phyloP scores from a whole-genome alignment of 2,888 invertebrate genomes.

The Dynastes maya region DNA sequence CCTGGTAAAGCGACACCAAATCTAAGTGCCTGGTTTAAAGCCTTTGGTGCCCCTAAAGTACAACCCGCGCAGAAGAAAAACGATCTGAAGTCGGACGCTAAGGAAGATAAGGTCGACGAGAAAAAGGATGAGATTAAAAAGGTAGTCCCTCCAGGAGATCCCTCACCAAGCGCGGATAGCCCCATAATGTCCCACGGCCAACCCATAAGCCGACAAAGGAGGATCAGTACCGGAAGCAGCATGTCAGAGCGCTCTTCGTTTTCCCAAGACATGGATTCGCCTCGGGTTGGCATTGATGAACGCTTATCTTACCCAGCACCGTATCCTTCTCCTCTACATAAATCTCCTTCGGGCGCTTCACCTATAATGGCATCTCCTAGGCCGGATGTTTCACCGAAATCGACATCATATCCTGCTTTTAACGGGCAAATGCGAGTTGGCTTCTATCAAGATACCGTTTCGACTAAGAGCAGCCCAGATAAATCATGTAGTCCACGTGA shows the following conservation, averaged over 20 bases:
- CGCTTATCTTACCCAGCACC: constrained; percentile 79
- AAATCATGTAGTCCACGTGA: constrained; percentile 88
- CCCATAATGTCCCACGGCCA: constrained; percentile 68
- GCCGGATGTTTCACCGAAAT: constrained; percentile 78
- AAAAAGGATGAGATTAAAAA: constrained; percentile 59
- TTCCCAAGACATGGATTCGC: constrained; percentile 84
- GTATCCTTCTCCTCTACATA: constrained; percentile 81
- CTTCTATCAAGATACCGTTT: constrained; percentile 91
- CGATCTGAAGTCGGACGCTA: constrained; percentile 68
- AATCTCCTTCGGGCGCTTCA: constrained; percentile 82
- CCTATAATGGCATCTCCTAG: constrained; percentile 79
- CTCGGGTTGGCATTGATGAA: constrained; percentile 77
- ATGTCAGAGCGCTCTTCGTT: constrained; percentile 82
- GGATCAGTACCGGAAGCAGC: constrained; percentile 86
- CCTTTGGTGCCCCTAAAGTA: constrained; percentile 89
- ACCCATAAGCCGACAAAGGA: constrained; percentile 74
- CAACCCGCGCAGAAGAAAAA: constrained; percentile 69
- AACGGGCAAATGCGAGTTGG: constrained; percentile 90
- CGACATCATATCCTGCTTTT: constrained; percentile 80
- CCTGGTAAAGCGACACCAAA: constrained; percentile 81
- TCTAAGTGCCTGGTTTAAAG: constrained; percentile 93
- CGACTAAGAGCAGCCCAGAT: constrained; percentile 87
- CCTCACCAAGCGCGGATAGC: constrained; percentile 66
- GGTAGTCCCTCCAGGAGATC: constrained; percentile 59
- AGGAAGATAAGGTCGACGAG: constrained; percentile 61